These are phyloP conservation scores for Zaprionus obscuricornis DNA, from an alignment of 2,888 invertebrate species.

Conservation along the genomic window DNA sequence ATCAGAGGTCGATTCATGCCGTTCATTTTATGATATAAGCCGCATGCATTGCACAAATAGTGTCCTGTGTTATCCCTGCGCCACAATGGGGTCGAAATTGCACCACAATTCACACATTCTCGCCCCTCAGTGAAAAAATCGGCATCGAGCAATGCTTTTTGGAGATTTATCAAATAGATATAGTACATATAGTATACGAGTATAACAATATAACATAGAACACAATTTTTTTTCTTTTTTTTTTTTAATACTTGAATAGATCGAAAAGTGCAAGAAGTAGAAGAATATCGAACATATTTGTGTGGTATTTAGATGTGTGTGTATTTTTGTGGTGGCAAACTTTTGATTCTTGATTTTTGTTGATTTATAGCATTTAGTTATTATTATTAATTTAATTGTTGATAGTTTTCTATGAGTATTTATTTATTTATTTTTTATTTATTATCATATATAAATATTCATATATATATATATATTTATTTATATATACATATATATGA, in stretches of 20 bases:
- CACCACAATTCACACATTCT: slow-evolving; percentile 99
- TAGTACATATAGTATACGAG: no score
- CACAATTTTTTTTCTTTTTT: slow-evolving; percentile 13
- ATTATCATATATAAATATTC: no score
- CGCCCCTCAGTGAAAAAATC: slow-evolving; percentile 90
- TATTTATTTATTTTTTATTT: no score
- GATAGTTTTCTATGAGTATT: no score
- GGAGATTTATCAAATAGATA: slow-evolving; percentile 42
- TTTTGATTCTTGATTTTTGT: neutral
- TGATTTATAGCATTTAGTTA: no score
- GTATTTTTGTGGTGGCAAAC: slow-evolving; percentile 19
- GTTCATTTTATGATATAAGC: slow-evolving; percentile 98
- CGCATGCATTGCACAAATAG: slow-evolving; percentile 99
- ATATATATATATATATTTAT: slow-evolving; percentile 19
- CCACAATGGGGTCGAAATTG: slow-evolving; percentile 98
- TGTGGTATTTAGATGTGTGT: slow-evolving; percentile 30
- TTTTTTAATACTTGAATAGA: slow-evolving; percentile 1
- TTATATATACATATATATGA: slow-evolving; percentile 22
- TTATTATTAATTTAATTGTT: no score
- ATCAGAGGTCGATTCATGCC: slow-evolving; percentile 96
- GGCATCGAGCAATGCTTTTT: slow-evolving; percentile 83
- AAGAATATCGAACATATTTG: slow-evolving; percentile 8
- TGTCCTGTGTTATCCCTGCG: slow-evolving; percentile 99
- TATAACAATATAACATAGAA: no score
- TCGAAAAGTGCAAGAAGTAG: neutral